Evolutionary conservation across 2,113 vertebrate genomes (phyloP).

Genomic region (Chloropsis cyanopogon): DNA sequence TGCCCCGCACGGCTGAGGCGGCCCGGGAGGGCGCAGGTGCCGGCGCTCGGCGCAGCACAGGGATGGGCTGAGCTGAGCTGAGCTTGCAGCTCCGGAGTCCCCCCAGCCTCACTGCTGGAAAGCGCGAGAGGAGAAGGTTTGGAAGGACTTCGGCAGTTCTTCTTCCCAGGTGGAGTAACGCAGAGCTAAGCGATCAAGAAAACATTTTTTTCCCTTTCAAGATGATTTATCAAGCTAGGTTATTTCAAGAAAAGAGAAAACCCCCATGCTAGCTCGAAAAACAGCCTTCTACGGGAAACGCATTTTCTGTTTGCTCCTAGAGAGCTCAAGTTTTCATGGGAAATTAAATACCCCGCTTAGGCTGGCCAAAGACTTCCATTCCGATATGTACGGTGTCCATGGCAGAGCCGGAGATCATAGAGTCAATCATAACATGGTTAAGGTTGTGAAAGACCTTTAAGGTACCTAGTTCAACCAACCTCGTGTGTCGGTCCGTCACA

Average conservation of each 20-base stretch:
- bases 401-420: neutral
- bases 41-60: rapidly evolving
- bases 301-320: neutral
- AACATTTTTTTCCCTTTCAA: neutral
- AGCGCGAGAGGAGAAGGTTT: neutral
- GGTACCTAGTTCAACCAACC: neutral
- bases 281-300: neutral
- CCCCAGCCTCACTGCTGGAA: neutral
- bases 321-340: neutral
- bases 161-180: neutral
- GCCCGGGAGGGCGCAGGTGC: neutral
- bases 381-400: no score
- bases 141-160: neutral
- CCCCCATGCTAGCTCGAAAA: neutral
- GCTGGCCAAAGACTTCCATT: neutral
- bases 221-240: neutral
- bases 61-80: neutral
- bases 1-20: neutral
- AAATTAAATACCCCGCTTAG: neutral
- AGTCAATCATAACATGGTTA: neutral
- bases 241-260: neutral
- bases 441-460: neutral
- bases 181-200: neutral
- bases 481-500: neutral
- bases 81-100: neutral